phyloP scores from a whole-genome alignment of 2,113 vertebrate species.

The Todiramphus chloris region DNA sequence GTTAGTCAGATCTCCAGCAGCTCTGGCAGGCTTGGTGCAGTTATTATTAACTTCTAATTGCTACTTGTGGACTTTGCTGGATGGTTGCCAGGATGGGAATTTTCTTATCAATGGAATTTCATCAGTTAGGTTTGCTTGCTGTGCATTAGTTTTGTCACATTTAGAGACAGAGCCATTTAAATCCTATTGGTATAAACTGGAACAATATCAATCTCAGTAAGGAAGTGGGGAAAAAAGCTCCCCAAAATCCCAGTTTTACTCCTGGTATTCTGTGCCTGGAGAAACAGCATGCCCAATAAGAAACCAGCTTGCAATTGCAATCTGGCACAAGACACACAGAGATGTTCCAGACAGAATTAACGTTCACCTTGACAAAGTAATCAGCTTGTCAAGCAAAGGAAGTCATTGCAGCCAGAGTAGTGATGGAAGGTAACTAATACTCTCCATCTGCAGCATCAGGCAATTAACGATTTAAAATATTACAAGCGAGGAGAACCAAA shows the following conservation, averaged over 20 bases:
- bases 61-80: not conserved
- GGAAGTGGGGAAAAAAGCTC: not conserved
- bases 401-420: not conserved
- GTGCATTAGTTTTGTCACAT: not conserved
- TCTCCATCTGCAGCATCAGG: not conserved
- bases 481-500: not conserved
- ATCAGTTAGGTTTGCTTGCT: not conserved
- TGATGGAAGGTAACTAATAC: not conserved
- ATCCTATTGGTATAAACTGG: not conserved
- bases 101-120: not conserved
- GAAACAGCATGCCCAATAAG: not conserved
- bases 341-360: not conserved
- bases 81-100: not conserved
- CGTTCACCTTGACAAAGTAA: conserved; percentile 23
- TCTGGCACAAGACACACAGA: not conserved
- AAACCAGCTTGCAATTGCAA: not conserved
- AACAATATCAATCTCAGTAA: not conserved
- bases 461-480: conserved; percentile 24
- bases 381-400: conserved; percentile 8
- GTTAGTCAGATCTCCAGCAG: not conserved
- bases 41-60: not conserved
- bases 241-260: not conserved
- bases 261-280: not conserved
- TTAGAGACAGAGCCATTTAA: not conserved
- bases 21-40: not conserved